A percentile compares a stretch with the other conserved stretches of the same genome.
phyloP scores from a whole-genome alignment of 2,888 invertebrate genomes.

The Beris chalybata region DNA sequence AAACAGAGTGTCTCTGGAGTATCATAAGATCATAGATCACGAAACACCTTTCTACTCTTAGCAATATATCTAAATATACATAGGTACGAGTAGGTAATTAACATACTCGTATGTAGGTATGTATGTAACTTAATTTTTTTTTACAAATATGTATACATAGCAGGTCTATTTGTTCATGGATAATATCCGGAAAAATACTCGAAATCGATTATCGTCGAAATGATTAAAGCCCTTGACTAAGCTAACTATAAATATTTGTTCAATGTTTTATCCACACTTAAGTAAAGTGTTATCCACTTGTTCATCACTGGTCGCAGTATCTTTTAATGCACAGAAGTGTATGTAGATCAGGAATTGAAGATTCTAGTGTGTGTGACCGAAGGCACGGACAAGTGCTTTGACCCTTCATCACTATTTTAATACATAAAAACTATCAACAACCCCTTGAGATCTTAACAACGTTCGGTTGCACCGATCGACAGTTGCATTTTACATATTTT shows the following conservation, averaged over 20 bases:
- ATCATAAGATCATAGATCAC: too few species aligned
- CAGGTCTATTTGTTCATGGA: too few species aligned
- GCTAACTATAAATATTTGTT: conserved; percentile 12
- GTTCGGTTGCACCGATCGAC: too few species aligned
- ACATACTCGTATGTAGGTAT: too few species aligned
- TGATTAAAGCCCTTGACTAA: not conserved
- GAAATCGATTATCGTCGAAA: too few species aligned
- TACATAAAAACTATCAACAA: conserved; percentile 5
- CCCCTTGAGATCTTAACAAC: conserved; percentile 10
- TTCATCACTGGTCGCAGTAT: conserved; percentile 1
- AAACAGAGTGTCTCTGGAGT: too few species aligned
- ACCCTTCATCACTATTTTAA: conserved; percentile 22
- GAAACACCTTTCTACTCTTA: too few species aligned
- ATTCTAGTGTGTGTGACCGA: conserved; percentile 7
- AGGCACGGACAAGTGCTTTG: conserved; percentile 25
- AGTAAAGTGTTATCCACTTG: conserved; percentile 19
- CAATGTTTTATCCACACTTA: conserved; percentile 11
- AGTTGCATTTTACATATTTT: not conserved
- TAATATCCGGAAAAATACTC: too few species aligned
- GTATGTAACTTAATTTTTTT: too few species aligned
- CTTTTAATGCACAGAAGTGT: not conserved
- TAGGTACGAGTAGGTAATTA: too few species aligned
- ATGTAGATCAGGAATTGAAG: conserved; percentile 1
- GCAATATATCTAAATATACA: too few species aligned
- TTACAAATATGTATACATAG: too few species aligned